Conservation (phyloP, 2,797 vertebrate species). For the Sebastes nivosus region DNA sequence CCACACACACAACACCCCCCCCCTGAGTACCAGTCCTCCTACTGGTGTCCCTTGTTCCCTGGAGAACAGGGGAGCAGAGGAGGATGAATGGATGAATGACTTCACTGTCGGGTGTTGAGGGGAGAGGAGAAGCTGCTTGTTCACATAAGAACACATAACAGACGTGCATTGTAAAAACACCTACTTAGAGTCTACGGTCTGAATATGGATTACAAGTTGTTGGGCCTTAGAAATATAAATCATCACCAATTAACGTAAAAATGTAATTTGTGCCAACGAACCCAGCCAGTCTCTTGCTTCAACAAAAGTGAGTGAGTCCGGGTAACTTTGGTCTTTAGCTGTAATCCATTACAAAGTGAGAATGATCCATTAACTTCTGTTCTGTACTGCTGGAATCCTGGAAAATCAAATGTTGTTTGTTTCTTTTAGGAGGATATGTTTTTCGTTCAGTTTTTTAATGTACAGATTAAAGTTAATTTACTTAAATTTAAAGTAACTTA, state of each 20-base stretch:
- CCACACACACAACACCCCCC: background rate
- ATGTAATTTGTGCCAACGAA: background rate
- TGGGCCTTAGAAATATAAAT: background rate
- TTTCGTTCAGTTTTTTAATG: too few species aligned
- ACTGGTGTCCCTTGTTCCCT: background rate
- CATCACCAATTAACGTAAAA: too few species aligned
- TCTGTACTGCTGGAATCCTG: too few species aligned
- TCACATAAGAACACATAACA: background rate
- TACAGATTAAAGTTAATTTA: too few species aligned
- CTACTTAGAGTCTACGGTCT: background rate
- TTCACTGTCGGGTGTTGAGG: conserved; percentile 8
- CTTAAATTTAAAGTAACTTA: too few species aligned
- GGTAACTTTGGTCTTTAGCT: too few species aligned
- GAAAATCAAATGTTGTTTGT: too few species aligned
- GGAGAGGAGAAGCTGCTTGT: background rate
- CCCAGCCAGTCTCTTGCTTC: background rate
- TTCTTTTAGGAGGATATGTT: too few species aligned
- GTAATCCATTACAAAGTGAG: too few species aligned
- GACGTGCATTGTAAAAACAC: background rate
- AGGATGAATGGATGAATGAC: conserved; percentile 20
- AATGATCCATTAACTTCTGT: too few species aligned
- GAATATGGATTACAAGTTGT: background rate
- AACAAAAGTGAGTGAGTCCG: too few species aligned
- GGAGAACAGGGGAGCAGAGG: conserved; percentile 10
- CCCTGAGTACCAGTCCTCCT: background rate